Evolutionary conservation across 2,797 vertebrate species (phyloP), one percentile per base, ranked within the genome.

Genomic region (Anguilla megastoma): DNA sequence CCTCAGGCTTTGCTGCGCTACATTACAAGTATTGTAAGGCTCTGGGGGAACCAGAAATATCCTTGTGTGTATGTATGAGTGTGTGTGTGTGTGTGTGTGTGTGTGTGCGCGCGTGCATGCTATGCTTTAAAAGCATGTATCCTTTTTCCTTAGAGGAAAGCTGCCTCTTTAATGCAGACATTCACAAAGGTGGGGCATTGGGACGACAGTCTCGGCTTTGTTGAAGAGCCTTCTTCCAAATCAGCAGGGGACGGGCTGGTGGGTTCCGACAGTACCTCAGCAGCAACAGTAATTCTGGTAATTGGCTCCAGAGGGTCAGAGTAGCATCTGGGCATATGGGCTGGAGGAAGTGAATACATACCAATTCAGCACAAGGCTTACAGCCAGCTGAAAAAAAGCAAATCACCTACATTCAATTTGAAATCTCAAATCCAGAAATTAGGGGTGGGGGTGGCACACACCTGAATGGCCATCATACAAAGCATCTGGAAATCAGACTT

Each of bases 251-350:
- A 41, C 1, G 41, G 33, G 63, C 36, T 60, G 14, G 63, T 71
- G 85, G 27, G 60, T 86, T 60, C 27, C n/a, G n/a, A 84, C 82
- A 84, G 45, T 84, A 84, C 10, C 82, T 54, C 82, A 84, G 50
- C 74, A 76, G 74, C 74, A 76, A 76, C 74, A 36, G 33, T n/a
- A 54, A 48, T 21, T 82, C 79, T n/a, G 7, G 48, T 84, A 84
- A 84, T 84, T 84, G 82, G 82, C 48, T 84, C 45, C 82, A 83
- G 16, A 2, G 82, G 82, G 50, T 52, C 6, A 84, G n/a, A 54
- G 50, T 36, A 84, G 24, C 45, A 84, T 52, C 50, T 84, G 48
- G 36, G 36, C 12, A 16, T 41, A 82, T 50, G 79, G 14, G 80
- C 27, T 7, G 21, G 50, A 84, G n/a, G 45, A 21, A 33, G 12